phyloP scores from a whole-genome alignment of 1,140 invertebrate genomes.

The Mercenaria mercenaria region DNA sequence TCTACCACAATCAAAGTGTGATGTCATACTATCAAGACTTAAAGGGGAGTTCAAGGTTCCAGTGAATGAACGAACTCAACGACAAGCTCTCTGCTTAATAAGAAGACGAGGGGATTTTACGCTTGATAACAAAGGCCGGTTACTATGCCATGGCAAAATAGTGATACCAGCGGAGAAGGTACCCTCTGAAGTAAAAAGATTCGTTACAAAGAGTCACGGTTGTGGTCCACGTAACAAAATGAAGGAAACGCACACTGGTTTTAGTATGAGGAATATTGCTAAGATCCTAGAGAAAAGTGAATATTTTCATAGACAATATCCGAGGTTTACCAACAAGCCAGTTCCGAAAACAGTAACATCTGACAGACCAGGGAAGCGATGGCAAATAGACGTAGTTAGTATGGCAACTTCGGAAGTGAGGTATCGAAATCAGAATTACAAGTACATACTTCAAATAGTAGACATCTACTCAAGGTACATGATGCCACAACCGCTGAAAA shows the following conservation, averaged over 20 bases:
- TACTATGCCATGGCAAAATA: background rate
- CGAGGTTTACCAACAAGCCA: background rate
- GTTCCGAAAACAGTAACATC: background rate
- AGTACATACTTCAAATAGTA: background rate
- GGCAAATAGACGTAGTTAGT: background rate
- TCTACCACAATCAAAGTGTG: background rate
- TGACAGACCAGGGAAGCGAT: background rate
- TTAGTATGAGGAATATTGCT: no score
- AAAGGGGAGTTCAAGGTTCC: background rate
- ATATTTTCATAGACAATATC: background rate
- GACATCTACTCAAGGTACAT: background rate
- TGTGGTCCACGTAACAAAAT: background rate
- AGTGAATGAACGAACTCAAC: background rate
- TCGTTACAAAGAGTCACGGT: background rate
- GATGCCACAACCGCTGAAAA: background rate
- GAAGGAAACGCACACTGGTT: background rate
- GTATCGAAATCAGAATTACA: background rate
- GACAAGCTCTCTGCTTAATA: background rate
- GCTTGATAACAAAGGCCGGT: background rate
- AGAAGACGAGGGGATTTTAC: background rate
- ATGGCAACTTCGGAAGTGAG: background rate
- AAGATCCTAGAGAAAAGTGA: background rate
- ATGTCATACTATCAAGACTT: background rate
- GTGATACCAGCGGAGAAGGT: background rate
- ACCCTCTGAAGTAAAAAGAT: background rate